Conservation (phyloP, 1,140 invertebrate species). For the Hyposmocoma kahamanoa region DNA sequence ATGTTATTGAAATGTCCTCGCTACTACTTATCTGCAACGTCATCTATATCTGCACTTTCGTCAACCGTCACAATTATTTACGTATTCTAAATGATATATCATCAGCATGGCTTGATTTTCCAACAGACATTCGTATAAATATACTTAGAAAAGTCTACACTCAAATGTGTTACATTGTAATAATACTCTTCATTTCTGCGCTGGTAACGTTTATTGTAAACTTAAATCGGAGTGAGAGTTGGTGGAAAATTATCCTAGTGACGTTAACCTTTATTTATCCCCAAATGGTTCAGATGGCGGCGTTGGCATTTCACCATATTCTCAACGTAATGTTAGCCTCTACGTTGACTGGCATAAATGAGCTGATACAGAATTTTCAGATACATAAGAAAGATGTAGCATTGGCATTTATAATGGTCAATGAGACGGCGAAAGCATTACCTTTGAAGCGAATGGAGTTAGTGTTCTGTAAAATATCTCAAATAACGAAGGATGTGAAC, state of each 20-base stretch:
- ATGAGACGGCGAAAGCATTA: constrained; percentile 15
- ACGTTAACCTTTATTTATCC: constrained; percentile 36
- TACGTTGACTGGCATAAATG: constrained; percentile 29
- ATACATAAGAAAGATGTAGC: constrained; percentile 12
- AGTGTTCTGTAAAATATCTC: constrained; percentile 35
- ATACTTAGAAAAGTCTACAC: background rate
- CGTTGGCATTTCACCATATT: constrained; percentile 33
- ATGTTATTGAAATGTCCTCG: background rate
- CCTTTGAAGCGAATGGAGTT: constrained; percentile 34
- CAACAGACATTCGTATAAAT: background rate
- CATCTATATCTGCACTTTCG: background rate
- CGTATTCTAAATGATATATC: background rate
- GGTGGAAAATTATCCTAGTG: constrained; percentile 44
- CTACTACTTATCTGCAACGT: background rate
- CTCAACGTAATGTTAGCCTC: constrained; percentile 33
- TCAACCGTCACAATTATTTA: background rate
- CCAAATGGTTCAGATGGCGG: constrained; percentile 41
- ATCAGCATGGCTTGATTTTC: background rate
- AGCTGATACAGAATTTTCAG: constrained; percentile 19
- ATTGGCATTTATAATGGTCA: constrained; percentile 18
- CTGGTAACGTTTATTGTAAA: constrained; percentile 24
- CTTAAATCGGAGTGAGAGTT: constrained; percentile 24
- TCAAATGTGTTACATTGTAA: no score
- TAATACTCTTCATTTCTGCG: background rate
- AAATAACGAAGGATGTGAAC: constrained; percentile 43